phyloP scores from a whole-genome alignment of 2,797 vertebrate species.

The Dryobates pubescens region DNA sequence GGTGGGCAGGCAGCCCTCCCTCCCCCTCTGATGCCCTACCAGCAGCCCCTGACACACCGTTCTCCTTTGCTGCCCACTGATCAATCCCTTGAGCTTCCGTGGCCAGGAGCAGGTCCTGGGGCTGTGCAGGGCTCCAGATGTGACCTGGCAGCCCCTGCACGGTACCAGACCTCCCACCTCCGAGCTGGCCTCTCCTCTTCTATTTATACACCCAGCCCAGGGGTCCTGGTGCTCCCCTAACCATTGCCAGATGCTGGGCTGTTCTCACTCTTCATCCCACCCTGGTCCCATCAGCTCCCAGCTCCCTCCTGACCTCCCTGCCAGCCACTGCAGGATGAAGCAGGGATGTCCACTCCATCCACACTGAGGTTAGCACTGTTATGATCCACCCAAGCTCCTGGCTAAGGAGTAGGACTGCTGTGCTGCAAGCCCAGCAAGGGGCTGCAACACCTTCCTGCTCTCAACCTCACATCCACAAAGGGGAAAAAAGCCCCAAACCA shows the following conservation, averaged over 20 bases:
- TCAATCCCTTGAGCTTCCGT: background rate
- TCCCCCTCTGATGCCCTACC: background rate
- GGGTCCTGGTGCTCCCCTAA: conserved; percentile 15
- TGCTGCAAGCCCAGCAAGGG: fast-evolving
- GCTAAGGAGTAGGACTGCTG: background rate
- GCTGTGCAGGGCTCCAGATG: conserved; percentile 1
- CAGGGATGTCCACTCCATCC: background rate
- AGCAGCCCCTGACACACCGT: background rate
- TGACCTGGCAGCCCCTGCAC: background rate
- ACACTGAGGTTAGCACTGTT: background rate
- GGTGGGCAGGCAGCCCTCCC: fast-evolving
- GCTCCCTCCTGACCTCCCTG: background rate
- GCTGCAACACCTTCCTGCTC: background rate
- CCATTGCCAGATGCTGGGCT: conserved; percentile 32
- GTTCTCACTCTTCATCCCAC: background rate
- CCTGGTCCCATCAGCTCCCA: background rate
- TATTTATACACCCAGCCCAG: conserved; percentile 15
- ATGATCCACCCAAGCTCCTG: fast-evolving
- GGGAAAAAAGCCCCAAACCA: background rate
- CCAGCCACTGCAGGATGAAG: background rate
- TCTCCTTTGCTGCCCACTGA: background rate
- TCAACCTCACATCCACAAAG: background rate
- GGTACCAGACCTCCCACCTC: conserved; percentile 53
- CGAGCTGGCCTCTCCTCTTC: conserved; percentile 27
- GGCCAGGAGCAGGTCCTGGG: background rate